A percentile compares a stretch with the other conserved stretches of the same genome.
phyloP scores from a whole-genome alignment of 2,888 invertebrate genomes.

The Nymphalis polychloros region DNA sequence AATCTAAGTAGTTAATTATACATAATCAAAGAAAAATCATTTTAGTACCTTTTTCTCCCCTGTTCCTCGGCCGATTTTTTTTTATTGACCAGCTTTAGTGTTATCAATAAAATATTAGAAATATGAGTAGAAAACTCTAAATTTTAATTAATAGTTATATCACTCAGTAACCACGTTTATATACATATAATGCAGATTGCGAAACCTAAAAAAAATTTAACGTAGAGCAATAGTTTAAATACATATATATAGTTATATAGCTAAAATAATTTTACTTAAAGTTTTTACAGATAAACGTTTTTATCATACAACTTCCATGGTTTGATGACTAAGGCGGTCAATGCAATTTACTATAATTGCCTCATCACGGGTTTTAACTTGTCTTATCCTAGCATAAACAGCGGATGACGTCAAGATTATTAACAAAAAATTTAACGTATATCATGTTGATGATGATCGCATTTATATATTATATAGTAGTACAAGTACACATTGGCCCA shows the following conservation, averaged over 20 bases:
- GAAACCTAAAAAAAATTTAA: too few relatives aligned
- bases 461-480: background rate
- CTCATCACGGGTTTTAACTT: constrained; percentile 38
- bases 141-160: too few relatives aligned
- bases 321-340: constrained; percentile 40
- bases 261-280: constrained; percentile 15
- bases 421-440: constrained; percentile 11
- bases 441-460: background rate
- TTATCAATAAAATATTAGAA: too few relatives aligned
- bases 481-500: too few relatives aligned
- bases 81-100: too few relatives aligned
- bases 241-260: background rate
- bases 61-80: too few relatives aligned
- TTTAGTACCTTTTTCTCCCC: too few relatives aligned
- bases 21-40: too few relatives aligned
- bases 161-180: too few relatives aligned
- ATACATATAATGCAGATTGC: too few relatives aligned
- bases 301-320: constrained; percentile 35
- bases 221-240: background rate
- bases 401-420: constrained; percentile 29
- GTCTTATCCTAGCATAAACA: constrained; percentile 23
- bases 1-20: too few relatives aligned
- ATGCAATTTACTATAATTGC: constrained; percentile 37
- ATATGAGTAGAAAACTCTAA: too few relatives aligned
- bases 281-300: constrained; percentile 20